Conservation (phyloP, 2,888 invertebrate genomes). For the Macaria liturata region DNA sequence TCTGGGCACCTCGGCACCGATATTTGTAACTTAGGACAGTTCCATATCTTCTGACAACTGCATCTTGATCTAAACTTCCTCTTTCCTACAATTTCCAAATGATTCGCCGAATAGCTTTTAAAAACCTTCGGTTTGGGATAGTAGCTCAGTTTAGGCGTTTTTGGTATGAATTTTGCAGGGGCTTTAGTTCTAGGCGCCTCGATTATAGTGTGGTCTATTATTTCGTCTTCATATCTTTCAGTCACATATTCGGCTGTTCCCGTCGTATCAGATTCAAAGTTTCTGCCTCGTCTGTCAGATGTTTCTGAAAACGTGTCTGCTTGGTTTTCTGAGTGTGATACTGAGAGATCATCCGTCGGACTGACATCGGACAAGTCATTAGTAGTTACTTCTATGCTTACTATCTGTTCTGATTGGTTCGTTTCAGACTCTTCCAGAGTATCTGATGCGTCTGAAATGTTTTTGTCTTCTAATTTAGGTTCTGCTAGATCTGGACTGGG, state of each 20-base stretch:
- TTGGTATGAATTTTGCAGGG: slow-evolving; percentile 47
- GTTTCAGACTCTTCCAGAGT: slow-evolving; percentile 9
- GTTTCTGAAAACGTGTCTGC: slow-evolving; percentile 29
- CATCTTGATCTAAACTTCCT: slow-evolving; percentile 68
- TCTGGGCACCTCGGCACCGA: slow-evolving; percentile 73
- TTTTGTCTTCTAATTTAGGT: slow-evolving; percentile 13
- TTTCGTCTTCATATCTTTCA: slow-evolving; percentile 38
- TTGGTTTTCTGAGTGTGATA: slow-evolving; percentile 21
- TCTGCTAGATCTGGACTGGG: slow-evolving; percentile 12
- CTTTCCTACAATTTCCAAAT: slow-evolving; percentile 52
- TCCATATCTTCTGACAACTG: slow-evolving; percentile 74
- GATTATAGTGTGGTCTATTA: slow-evolving; percentile 34
- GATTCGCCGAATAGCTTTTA: slow-evolving; percentile 48
- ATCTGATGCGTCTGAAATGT: slow-evolving; percentile 13
- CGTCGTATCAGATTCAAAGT: slow-evolving; percentile 37
- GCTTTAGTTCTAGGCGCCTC: slow-evolving; percentile 36
- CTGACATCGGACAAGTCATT: slow-evolving; percentile 9
- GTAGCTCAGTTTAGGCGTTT: slow-evolving; percentile 64
- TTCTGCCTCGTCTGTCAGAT: slow-evolving; percentile 28
- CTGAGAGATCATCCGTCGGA: slow-evolving; percentile 24
- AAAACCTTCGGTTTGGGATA: slow-evolving; percentile 46
- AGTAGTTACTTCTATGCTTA: slow-evolving; percentile 8
- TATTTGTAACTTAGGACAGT: slow-evolving; percentile 76
- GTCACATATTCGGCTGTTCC: slow-evolving; percentile 39
- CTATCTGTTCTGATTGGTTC: slow-evolving; percentile 11